Percentiles rank a stretch among this genome's conserved stretches.
Evolutionary conservation across 2,113 vertebrate genomes (phyloP).

Genomic region (Reinhardtius hippoglossoides): DNA sequence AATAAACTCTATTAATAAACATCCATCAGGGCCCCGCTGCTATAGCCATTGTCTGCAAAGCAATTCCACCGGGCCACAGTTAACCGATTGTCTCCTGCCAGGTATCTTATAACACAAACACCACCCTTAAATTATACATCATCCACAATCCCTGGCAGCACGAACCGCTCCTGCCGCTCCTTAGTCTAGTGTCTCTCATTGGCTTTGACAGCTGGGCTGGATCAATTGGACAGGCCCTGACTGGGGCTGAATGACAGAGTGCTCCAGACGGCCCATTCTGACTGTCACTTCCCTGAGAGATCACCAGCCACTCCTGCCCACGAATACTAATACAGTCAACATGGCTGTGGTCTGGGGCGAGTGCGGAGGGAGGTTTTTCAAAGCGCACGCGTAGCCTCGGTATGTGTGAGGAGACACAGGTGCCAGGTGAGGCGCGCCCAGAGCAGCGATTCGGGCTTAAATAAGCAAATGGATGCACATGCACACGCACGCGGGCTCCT

Average conservation of each 20-base stretch:
- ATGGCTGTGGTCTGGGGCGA: slow-evolving; percentile 23
- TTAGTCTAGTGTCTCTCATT: slow-evolving; percentile 72
- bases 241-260: slow-evolving; percentile 72
- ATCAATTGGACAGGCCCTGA: slow-evolving; percentile 75
- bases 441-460: slow-evolving; percentile 1
- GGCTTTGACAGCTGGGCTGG: slow-evolving; percentile 75
- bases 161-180: slow-evolving; percentile 54
- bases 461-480: slow-evolving; percentile 1
- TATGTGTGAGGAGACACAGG: slow-evolving; percentile 9
- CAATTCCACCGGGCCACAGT: slow-evolving; percentile 29
- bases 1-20: slow-evolving; percentile 31
- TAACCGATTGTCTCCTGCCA: slow-evolving; percentile 47
- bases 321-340: slow-evolving; percentile 71
- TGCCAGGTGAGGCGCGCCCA: slow-evolving; percentile 24
- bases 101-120: slow-evolving; percentile 59
- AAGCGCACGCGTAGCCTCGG: not conserved
- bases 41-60: not conserved
- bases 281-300: slow-evolving; percentile 80
- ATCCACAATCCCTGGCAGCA: slow-evolving; percentile 61
- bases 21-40: not conserved
- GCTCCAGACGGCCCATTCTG: slow-evolving; percentile 70
- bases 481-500: slow-evolving; percentile 12
- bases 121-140: slow-evolving; percentile 65
- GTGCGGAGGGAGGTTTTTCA: not conserved
- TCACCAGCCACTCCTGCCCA: slow-evolving; percentile 64